Percentiles rank a stretch among this genome's conserved stretches.
Evolutionary conservation across 35 echinoderm and acorn worm genomes (phyloP).

Genomic region (Diadema setosum): DNA sequence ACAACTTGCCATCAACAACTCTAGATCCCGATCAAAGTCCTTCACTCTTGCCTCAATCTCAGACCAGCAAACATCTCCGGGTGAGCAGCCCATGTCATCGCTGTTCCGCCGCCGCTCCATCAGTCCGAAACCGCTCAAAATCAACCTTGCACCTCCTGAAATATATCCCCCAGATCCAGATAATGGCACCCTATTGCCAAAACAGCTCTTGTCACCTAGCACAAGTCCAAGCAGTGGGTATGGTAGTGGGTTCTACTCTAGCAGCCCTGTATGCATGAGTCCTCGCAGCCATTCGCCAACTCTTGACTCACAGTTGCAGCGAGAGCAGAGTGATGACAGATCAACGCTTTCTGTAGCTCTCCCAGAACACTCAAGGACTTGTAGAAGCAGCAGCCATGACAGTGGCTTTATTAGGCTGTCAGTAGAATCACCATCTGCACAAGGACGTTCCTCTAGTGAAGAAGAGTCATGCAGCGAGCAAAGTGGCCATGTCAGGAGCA

Average conservation of each 20-base stretch:
- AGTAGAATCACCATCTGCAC: slow-evolving; percentile 43
- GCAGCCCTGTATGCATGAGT: slow-evolving; percentile 74
- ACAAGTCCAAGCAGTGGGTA: slow-evolving; percentile 88
- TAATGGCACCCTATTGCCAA: neutral
- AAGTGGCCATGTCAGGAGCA: neutral
- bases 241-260: slow-evolving; percentile 79
- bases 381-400: slow-evolving; percentile 66
- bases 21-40: slow-evolving; percentile 41
- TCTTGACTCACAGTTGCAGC: neutral
- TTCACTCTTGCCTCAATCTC: slow-evolving; percentile 25
- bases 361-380: slow-evolving; percentile 27
- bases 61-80: neutral
- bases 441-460: neutral
- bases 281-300: slow-evolving; percentile 69
- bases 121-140: slow-evolving; percentile 39
- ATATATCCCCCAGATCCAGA: neutral
- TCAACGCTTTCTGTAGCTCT: slow-evolving; percentile 19
- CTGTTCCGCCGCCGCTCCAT: slow-evolving; percentile 42
- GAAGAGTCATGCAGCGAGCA: neutral
- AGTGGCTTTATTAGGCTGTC: slow-evolving; percentile 72
- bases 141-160: neutral
- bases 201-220: slow-evolving; percentile 39
- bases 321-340: slow-evolving; percentile 35
- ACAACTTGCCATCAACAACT: neutral
- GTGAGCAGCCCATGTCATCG: slow-evolving; percentile 15